phyloP scores from a whole-genome alignment of 1,140 invertebrate genomes.

The Oryzaephilus surinamensis region DNA sequence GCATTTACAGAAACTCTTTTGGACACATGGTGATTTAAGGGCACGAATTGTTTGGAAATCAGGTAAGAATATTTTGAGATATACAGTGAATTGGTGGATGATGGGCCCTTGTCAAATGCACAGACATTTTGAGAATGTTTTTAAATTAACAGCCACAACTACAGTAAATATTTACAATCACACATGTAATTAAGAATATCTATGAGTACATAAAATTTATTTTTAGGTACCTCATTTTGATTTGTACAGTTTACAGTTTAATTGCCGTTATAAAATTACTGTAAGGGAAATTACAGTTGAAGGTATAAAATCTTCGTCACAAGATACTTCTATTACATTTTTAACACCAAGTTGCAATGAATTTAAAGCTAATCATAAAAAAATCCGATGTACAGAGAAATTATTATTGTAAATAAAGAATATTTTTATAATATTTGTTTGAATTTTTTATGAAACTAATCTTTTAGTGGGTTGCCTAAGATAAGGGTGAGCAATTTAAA shows the following conservation, averaged over 20 bases:
- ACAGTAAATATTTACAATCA: too few species aligned
- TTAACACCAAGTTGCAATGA: conserved; percentile 27
- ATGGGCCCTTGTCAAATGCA: conserved; percentile 12
- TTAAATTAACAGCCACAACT: conserved; percentile 23
- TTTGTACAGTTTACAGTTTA: conserved; percentile 25
- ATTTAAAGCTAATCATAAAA: too few species aligned
- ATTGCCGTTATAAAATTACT: conserved; percentile 24
- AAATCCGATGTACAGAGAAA: too few species aligned
- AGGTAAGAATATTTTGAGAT: conserved; percentile 12
- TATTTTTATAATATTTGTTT: too few species aligned
- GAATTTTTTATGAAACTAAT: too few species aligned
- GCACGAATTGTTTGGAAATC: conserved; percentile 41
- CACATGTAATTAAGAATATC: not conserved
- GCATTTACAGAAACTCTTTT: conserved; percentile 40
- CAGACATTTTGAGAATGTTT: conserved; percentile 12
- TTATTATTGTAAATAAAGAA: too few species aligned
- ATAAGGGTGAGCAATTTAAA: too few species aligned
- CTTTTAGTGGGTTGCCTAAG: too few species aligned
- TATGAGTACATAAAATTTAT: not conserved
- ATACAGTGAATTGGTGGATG: conserved; percentile 28
- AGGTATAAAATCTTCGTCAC: conserved; percentile 13
- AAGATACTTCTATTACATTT: conserved; percentile 26
- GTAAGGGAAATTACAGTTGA: conserved; percentile 20
- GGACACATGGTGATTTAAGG: conserved; percentile 39
- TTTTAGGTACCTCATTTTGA: conserved; percentile 25